Conservation (phyloP, 2,888 invertebrate species). For the Rhamphomyia laevipes region DNA sequence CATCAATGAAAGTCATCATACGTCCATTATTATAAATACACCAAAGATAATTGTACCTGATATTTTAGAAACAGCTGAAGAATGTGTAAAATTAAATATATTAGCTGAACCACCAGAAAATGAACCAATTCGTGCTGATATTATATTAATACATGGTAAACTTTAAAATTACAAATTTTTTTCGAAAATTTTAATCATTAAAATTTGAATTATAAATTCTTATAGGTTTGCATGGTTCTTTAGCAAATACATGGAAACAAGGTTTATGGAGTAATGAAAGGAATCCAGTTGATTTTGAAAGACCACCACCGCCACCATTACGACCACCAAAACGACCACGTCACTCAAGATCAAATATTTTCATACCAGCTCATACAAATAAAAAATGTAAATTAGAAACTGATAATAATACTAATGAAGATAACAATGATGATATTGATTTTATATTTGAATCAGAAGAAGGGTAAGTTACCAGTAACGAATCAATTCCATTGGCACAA, state of each 20-base stretch:
- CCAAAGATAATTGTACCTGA: conserved; percentile 6
- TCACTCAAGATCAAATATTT: conserved; percentile 27
- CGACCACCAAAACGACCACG: conserved; percentile 32
- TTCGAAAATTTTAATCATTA: too few relatives aligned
- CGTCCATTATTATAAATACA: conserved; percentile 16
- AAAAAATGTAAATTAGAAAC: conserved; percentile 26
- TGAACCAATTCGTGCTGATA: conserved; percentile 44
- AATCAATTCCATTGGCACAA: too few relatives aligned
- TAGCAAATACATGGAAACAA: conserved; percentile 74
- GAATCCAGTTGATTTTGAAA: conserved; percentile 31
- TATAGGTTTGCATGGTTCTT: conserved; percentile 43
- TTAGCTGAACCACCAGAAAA: conserved; percentile 32
- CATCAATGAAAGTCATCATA: neutral
- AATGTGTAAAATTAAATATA: conserved; percentile 31
- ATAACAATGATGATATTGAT: conserved; percentile 14
- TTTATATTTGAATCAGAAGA: conserved; percentile 5
- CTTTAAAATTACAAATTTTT: conserved; percentile 28
- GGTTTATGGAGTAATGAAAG: conserved; percentile 49
- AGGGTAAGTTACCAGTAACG: too few relatives aligned
- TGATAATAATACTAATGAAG: conserved; percentile 11
- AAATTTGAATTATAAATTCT: neutral
- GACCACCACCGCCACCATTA: conserved; percentile 34
- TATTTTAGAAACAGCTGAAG: conserved; percentile 18
- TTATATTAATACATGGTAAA: conserved; percentile 69
- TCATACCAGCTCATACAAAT: conserved; percentile 28